phyloP scores from a whole-genome alignment of 2,888 invertebrate genomes.

The Pogonocherus hispidulus region DNA sequence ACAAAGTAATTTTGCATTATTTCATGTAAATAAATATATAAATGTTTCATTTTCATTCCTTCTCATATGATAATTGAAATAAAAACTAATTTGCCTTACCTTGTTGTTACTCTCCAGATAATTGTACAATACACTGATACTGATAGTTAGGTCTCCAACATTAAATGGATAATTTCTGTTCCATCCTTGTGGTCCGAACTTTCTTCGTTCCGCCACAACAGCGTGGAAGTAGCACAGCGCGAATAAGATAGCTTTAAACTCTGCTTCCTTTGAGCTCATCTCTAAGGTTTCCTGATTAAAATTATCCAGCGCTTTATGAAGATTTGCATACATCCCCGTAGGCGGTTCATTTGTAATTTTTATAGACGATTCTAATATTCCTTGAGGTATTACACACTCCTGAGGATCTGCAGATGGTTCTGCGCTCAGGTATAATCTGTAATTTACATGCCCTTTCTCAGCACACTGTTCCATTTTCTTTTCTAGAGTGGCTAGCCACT shows the following conservation, averaged over 20 bases:
- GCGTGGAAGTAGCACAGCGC: conserved; percentile 96
- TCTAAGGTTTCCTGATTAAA: conserved; percentile 94
- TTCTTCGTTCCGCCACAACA: conserved; percentile 90
- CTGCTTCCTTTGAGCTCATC: conserved; percentile 92
- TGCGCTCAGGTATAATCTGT: conserved; percentile 85
- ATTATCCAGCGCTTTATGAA: conserved; percentile 93
- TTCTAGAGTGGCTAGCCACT: conserved; percentile 90
- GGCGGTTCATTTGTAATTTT: conserved; percentile 98
- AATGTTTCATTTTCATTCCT: too few species aligned
- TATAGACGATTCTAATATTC: conserved; percentile 92
- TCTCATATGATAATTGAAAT: too few species aligned
- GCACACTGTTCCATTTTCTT: conserved; percentile 90
- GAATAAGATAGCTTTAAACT: conserved; percentile 92
- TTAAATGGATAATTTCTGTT: conserved; percentile 86
- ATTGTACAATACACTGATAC: conserved; percentile 90
- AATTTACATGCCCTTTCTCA: conserved; percentile 76
- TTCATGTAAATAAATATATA: too few species aligned
- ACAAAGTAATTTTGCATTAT: too few species aligned
- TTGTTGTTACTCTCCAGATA: conserved; percentile 90
- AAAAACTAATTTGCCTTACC: too few species aligned
- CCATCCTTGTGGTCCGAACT: conserved; percentile 97
- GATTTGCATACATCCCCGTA: conserved; percentile 93
- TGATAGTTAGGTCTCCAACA: conserved; percentile 91
- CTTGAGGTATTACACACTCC: conserved; percentile 81
- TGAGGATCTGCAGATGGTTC: conserved; percentile 83